Evolutionary conservation across 2,113 vertebrate species (phyloP), one percentile per base, ranked within the genome.

Genomic region (Pangasianodon hypophthalmus): DNA sequence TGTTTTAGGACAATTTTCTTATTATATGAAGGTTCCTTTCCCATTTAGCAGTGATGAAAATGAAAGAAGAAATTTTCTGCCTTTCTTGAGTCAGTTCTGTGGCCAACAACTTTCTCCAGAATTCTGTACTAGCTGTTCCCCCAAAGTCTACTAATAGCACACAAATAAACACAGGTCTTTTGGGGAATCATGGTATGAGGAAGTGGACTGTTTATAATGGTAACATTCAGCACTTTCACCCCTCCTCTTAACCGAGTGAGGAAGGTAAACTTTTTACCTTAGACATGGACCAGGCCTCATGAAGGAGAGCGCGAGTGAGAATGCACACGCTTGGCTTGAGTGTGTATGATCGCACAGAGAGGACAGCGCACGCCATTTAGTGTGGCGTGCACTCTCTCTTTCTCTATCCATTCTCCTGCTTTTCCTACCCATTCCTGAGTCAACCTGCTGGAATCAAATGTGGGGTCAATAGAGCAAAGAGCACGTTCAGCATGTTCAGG

Each of bases 371-470:
- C 92, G 93, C 93, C 95, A 94, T 94, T 94, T 95, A 94, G 92
- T 92, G 95, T 90, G 81, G 94, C 93, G 93, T 93, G 93, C 93
- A 94, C 92, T 89, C 94, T 91, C 91, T 92, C 86, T 92, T 87
- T 92, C 91, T 94, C 92, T 94, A 91, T 95, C 94, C 95, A 91
- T 94, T 94, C 94, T 95, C 94, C 94, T 92, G 88, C 90, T 94
- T 94, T 95, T 94, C 94, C 92, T 95, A 96, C 94, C 94, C 93
- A 96, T 94, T 95, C 95, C 93, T 95, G 95, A 95, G 95, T 93
- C 95, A 96, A 96, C 96, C 96, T 96, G 96, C 95, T 95, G 96
- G 93, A 94, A 96, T 96, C 95, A 96, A 96, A 96, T 93, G 95
- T 69, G 94, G 92, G 94, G 95, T 96, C 95, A 96, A 96, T 92